phyloP scores from a whole-genome alignment of 2,888 invertebrate species.

The Apotomis betuletana region DNA sequence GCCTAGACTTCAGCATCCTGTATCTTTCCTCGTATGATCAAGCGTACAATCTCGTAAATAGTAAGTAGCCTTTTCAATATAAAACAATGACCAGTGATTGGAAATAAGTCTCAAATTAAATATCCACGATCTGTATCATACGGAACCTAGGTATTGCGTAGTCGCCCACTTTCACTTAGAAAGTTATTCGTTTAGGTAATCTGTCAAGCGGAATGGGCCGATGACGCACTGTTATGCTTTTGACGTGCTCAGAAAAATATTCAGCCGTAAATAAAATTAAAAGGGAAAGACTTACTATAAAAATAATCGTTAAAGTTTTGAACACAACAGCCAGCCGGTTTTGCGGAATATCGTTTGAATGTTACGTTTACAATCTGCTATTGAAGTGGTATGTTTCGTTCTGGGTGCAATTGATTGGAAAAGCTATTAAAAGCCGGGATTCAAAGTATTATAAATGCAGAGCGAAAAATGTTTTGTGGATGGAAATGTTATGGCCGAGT shows the following conservation, averaged over 20 bases:
- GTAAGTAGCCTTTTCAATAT: background rate
- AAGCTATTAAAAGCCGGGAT: constrained; percentile 13
- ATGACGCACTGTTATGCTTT: constrained; percentile 23
- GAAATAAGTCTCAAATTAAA: constrained; percentile 6
- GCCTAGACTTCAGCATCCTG: no score
- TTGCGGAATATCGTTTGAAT: constrained; percentile 13
- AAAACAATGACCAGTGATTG: background rate
- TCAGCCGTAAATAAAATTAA: constrained; percentile 2
- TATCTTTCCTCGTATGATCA: no score
- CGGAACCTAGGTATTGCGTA: constrained; percentile 41
- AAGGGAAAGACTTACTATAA: background rate
- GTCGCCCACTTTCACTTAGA: constrained; percentile 37
- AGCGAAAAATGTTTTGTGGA: constrained; percentile 4
- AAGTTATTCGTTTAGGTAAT: constrained; percentile 41
- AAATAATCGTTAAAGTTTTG: constrained; percentile 16
- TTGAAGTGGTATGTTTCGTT: constrained; percentile 14
- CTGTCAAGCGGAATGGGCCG: constrained; percentile 37
- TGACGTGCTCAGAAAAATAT: constrained; percentile 1
- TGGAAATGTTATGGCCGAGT: background rate
- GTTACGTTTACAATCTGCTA: constrained; percentile 10
- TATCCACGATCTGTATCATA: constrained; percentile 15
- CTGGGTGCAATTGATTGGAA: constrained; percentile 9
- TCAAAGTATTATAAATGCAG: constrained; percentile 10
- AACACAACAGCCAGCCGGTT: background rate
- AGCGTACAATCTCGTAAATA: no score